Conservation (phyloP, 1,140 invertebrate genomes). For the Drosophila sucinea region DNA sequence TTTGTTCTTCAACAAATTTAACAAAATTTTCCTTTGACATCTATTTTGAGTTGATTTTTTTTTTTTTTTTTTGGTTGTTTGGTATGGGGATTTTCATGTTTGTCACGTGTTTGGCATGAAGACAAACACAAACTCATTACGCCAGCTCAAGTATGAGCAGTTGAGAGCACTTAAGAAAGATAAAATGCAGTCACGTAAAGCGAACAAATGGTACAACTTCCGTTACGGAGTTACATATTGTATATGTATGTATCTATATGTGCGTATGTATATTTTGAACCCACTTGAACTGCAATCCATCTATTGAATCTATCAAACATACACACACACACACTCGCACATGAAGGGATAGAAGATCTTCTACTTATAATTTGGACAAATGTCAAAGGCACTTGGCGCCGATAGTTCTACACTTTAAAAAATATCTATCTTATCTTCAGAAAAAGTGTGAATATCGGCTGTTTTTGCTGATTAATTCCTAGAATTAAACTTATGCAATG, state of each 20-base stretch:
- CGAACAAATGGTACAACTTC: constrained; percentile 27
- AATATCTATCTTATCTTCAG: not conserved
- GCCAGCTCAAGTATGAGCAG: constrained; percentile 5
- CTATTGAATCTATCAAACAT: constrained; percentile 1
- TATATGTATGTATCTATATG: not conserved
- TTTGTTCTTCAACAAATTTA: not conserved
- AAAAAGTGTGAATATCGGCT: not conserved
- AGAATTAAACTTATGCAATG: not conserved
- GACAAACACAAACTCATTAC: constrained; percentile 22
- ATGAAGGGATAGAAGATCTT: constrained; percentile 20
- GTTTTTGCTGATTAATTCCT: not conserved
- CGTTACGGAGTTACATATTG: constrained; percentile 7
- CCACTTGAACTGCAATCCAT: constrained; percentile 39
- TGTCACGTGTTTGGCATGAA: constrained; percentile 24
- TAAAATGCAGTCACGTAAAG: constrained; percentile 21
- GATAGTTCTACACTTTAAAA: constrained; percentile 29
- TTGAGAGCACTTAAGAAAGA: constrained; percentile 17
- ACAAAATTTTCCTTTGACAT: not conserved
- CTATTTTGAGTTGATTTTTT: not conserved
- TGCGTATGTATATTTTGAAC: constrained; percentile 24
- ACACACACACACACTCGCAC: constrained; percentile 12
- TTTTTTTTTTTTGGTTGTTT: not conserved
- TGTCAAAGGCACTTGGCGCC: constrained; percentile 66
- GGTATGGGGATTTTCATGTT: constrained; percentile 9
- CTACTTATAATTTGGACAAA: constrained; percentile 41